Evolutionary conservation across 1,140 invertebrate species (phyloP), one percentile per base, ranked within the genome.

Genomic region (Drosophila busckii): DNA sequence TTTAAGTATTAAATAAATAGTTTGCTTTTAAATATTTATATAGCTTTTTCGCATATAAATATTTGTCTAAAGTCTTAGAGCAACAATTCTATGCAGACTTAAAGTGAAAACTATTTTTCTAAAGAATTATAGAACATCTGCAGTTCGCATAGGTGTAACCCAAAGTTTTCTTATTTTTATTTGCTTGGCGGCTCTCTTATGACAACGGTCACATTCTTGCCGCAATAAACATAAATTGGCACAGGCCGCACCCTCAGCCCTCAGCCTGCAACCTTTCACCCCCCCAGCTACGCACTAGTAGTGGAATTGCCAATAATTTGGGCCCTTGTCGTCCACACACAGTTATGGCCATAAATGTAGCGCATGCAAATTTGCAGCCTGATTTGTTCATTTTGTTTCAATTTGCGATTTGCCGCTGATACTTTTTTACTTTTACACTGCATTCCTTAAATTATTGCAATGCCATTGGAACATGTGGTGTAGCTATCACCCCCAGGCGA

Each of bases 341-440:
- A 37, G 31, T 46, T 20, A 29, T 25, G 53, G 32, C 54, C 58
- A 64, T 58, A 82, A 80, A 80, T 73, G 73, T 82, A 70, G 59
- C 75, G 69, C 69, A 82, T 80, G 75, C 75, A 80, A 80, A 80
- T 82, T 82, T 80, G 64, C 41, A 66, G 64, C 75, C 65, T 69
- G 75, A 80, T 80, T 80, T 80, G 75, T 80, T 75, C 75, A 82
- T 73, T 80, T 80, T 69, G 69, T 73, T 73, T 80, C 75, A 82
- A 82, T 80, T 80, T 70, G 38, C 62, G 48, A 34, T 70, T 52
- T 38, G 42, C 13, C 40, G 26, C 46, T 49, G n/a, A n/a, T 60
- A 37, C 44, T 37, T 31, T 19, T 31, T 52, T 32, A 50, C 45
- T 37, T 37, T 62, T 42, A 25, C 37, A 62, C 44, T 78, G 73